Evolutionary conservation across 2,888 invertebrate species (phyloP).

Genomic region (Charanyca ferruginea): DNA sequence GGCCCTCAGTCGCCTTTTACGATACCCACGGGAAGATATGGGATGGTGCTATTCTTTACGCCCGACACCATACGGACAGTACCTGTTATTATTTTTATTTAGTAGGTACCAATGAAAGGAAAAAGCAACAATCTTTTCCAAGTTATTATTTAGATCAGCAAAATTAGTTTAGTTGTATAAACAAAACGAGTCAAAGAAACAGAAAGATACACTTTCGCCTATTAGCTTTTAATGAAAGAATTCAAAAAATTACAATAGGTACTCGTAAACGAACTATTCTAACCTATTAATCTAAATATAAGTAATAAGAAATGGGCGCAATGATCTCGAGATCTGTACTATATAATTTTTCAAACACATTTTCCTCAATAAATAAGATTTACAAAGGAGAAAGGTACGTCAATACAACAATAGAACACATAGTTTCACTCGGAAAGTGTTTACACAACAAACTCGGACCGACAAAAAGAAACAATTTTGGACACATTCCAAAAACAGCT

Average conservation of each 20-base stretch:
- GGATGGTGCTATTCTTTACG: no score
- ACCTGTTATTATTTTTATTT: no score
- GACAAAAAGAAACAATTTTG: slow-evolving; percentile 28
- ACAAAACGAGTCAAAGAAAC: neutral
- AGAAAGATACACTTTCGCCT: neutral
- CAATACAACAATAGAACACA: slow-evolving; percentile 23
- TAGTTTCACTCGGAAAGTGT: slow-evolving; percentile 29
- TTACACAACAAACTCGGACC: slow-evolving; percentile 48
- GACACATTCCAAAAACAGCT: slow-evolving; percentile 47
- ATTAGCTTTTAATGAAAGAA: neutral
- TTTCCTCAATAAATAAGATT: slow-evolving; percentile 15
- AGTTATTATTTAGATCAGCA: no score
- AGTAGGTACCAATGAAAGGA: no score
- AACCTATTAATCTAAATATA: slow-evolving; percentile 18
- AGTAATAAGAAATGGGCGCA: slow-evolving; percentile 13
- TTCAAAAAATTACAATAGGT: slow-evolving; percentile 10
- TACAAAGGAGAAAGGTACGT: slow-evolving; percentile 14
- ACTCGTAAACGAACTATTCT: neutral
- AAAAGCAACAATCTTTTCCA: no score
- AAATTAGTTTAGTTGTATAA: no score
- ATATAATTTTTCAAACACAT: neutral
- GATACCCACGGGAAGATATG: no score
- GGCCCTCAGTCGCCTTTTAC: no score
- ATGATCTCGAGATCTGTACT: slow-evolving; percentile 15
- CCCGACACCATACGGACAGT: no score